These are phyloP conservation scores for Tangara arthus DNA, from an alignment of 2,797 vertebrate species.

Conservation along the genomic window DNA sequence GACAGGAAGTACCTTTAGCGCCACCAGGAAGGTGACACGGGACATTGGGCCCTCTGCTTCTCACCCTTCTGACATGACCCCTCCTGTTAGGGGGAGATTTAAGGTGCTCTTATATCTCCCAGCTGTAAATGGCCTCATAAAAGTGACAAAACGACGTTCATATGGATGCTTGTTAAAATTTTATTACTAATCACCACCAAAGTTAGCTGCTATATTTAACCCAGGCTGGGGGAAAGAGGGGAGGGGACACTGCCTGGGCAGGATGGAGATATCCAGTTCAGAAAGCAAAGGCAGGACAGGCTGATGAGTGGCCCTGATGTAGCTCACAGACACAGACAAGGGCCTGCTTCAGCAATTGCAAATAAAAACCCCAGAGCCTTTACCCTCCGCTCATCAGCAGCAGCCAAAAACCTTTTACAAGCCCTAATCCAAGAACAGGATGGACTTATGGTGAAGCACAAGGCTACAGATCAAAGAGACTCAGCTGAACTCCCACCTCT, in stretches of 20 bases:
- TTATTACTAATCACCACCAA: slow-evolving; percentile 96
- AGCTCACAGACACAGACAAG: background rate
- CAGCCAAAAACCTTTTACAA: background rate
- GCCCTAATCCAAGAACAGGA: background rate
- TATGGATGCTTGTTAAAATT: slow-evolving; percentile 96
- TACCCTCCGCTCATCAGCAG: background rate
- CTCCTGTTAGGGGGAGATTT: slow-evolving; percentile 57
- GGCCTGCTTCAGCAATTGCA: background rate
- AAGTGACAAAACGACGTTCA: slow-evolving; percentile 94
- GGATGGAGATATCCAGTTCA: slow-evolving; percentile 41
- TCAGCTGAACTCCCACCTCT: background rate
- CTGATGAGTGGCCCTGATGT: background rate
- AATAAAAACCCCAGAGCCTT: background rate
- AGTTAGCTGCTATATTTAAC: slow-evolving; percentile 74
- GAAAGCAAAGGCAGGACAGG: background rate
- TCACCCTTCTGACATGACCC: slow-evolving; percentile 8
- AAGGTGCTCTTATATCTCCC: slow-evolving; percentile 75
- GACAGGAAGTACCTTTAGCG: background rate
- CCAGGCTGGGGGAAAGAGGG: slow-evolving; percentile 25
- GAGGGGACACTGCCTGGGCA: background rate
- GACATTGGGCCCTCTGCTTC: background rate
- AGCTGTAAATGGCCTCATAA: slow-evolving; percentile 92
- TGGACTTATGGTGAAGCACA: background rate
- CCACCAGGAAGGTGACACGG: background rate
- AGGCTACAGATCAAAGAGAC: background rate